These are phyloP conservation scores for Conger conger DNA, from an alignment of 2,113 vertebrate species.

Conservation along the genomic window DNA sequence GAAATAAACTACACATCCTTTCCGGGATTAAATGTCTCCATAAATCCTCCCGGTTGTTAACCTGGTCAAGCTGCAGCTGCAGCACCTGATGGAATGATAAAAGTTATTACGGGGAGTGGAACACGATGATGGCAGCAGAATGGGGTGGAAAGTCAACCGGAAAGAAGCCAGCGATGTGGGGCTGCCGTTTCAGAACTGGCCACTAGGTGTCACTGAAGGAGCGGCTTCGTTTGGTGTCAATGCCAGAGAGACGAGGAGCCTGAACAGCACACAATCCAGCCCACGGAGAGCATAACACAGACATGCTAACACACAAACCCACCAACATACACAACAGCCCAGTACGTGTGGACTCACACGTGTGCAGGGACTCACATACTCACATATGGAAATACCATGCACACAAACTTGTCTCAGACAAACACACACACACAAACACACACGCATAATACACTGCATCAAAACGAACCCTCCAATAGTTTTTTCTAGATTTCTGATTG, in stretches of 20 bases:
- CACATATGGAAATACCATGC: too few relatives aligned
- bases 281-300: not conserved
- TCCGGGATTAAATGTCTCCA: not conserved
- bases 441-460: not conserved
- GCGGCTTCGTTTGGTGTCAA: not conserved
- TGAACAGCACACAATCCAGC: not conserved
- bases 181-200: not conserved
- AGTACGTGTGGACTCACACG: not conserved
- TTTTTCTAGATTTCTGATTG: too few relatives aligned
- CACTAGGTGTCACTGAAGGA: conserved; percentile 17
- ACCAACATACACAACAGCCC: not conserved
- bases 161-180: not conserved
- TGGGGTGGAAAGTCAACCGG: not conserved
- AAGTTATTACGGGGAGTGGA: not conserved
- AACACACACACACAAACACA: not conserved
- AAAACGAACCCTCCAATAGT: too few relatives aligned
- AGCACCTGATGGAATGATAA: not conserved
- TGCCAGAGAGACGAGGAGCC: too few relatives aligned
- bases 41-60: not conserved
- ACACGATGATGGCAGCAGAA: not conserved
- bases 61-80: not conserved
- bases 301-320: not conserved
- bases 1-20: not conserved
- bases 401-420: not conserved
- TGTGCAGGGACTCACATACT: too few relatives aligned